These are phyloP conservation scores for Pelusios castaneus DNA, from an alignment of 2,113 vertebrate genomes.

Conservation along the genomic window DNA sequence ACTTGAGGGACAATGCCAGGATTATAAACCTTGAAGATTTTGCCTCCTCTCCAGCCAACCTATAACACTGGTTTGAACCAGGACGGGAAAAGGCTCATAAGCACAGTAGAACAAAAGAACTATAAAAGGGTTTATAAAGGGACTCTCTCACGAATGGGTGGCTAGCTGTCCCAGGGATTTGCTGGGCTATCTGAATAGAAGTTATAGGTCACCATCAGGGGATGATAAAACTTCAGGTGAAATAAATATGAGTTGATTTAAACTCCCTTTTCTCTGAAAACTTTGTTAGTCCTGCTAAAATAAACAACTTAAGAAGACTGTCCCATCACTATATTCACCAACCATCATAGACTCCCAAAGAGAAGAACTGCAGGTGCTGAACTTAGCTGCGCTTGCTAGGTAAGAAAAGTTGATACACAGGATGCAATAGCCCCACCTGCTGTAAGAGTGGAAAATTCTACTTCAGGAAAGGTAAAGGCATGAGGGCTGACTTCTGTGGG, in stretches of 20 bases:
- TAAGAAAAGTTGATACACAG: not conserved
- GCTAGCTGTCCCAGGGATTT: not conserved
- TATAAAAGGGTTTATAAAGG: not conserved
- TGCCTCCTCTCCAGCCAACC: not conserved
- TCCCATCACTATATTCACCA: not conserved
- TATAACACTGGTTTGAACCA: not conserved
- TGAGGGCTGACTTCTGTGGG: not conserved
- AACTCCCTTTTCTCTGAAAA: not conserved
- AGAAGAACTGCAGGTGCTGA: not conserved
- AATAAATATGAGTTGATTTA: not conserved
- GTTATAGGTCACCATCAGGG: not conserved
- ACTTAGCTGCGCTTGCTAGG: not conserved
- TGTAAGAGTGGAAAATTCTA: not conserved
- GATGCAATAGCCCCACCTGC: not conserved
- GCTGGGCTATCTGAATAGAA: not conserved
- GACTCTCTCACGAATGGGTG: not conserved
- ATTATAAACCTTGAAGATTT: not conserved
- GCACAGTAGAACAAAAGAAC: not conserved
- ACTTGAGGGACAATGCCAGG: not conserved
- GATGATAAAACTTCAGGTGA: not conserved
- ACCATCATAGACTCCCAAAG: not conserved
- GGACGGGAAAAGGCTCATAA: not conserved
- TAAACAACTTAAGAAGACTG: not conserved
- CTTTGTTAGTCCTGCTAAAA: not conserved
- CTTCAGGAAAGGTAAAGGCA: not conserved